Base-by-base conservation (phyloP, 1,140 invertebrate genomes). In the Stegodyphus dumicola region DNA sequence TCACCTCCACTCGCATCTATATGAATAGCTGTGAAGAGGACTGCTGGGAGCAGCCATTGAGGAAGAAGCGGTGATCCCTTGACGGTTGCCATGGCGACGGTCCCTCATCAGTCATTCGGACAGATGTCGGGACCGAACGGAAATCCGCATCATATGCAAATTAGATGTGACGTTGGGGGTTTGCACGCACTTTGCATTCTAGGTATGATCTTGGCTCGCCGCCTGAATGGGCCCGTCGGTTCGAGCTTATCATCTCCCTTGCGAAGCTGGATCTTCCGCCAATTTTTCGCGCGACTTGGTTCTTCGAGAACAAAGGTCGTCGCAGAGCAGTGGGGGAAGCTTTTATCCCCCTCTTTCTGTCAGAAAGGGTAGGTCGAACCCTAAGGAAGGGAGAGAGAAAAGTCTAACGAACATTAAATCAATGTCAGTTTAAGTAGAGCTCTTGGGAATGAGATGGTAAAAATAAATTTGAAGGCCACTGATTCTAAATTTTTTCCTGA, bases 121-220 rank as follows among this genome's bases (percentile, higher is more conserved):
- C 80, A 83, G 56, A 83, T 83, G 80, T 83, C 80, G 80, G 80
- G 70, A 75, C 33, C 33, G 33, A 33, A 66, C 70, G 80, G 80
- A 83, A 83, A 83, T 83, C 80, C 80, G 73, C 80, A 83, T 83
- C 80, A 75, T 75, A 83, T 83, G 80, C 80, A 83, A 83, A 83
- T 83, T 75, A 83, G 78, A 81, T 81, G 78, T 64, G 78, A 81
- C 78, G 54, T 73, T 33, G 69, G 66, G 78, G 70, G 60, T 17
- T 11, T 60, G 77, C 66, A 64, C 17, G 18, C 78, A 52, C 78
- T 71, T 64, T 80, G 78, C 78, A 71, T 70, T 70, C 69, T 60
- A 51, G 77, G 69, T 18, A 71, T 71, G 69, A 71, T 71, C 69
- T 33, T 77, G 60, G 33, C 33, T 1, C 33, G 33, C 33, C 33